Base-by-base conservation (phyloP, 2,888 invertebrate species). In the Xestia c-nigrum region DNA sequence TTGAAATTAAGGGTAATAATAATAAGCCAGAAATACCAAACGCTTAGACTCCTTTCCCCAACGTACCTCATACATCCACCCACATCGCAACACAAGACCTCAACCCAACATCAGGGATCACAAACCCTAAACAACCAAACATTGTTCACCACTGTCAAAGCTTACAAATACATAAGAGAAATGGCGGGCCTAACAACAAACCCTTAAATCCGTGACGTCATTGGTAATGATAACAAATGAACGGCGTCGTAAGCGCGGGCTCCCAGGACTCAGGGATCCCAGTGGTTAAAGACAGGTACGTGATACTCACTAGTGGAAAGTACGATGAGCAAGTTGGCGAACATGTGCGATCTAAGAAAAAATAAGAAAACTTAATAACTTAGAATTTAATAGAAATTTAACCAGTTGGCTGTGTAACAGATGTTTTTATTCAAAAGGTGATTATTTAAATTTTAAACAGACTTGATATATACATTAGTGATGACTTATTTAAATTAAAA, bases 151-250 rank as follows among this genome's bases (percentile, higher is more conserved):
- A 74, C 75, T 69, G 70, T 73, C 83, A 83, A 85, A 83, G 86
- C 85, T 76, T 71, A 85, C 72, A 72, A 71, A 82, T 85, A 84
- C 83, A 74, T 75, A 75, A 83, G 84, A 84, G 79, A 79, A 85
- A 84, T 84, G 72, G 85, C 66, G 71, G 70, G 86, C 67, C 79
- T 79, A 72, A 63, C 78, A 73, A 76, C 85, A 61, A 75, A 78
- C 79, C 83, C 86, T 84, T 84, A 82, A 77, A 77, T 78, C 83
- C 80, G 71, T 64, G 88, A 76, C 77, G 85, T 80, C 83, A 74
- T 71, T 66, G 50, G 88, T 92, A 92, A 92, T 90, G 92, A 92
- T 92, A 91, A 92, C 90, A 90, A 92, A 92, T 91, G 92, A 89
- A 86, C 85, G 90, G 81, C 80, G 85, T 83, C 83, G 86, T 84